Evolutionary conservation across 1,140 invertebrate genomes (phyloP).

Genomic region (Diabrotica virgifera): DNA sequence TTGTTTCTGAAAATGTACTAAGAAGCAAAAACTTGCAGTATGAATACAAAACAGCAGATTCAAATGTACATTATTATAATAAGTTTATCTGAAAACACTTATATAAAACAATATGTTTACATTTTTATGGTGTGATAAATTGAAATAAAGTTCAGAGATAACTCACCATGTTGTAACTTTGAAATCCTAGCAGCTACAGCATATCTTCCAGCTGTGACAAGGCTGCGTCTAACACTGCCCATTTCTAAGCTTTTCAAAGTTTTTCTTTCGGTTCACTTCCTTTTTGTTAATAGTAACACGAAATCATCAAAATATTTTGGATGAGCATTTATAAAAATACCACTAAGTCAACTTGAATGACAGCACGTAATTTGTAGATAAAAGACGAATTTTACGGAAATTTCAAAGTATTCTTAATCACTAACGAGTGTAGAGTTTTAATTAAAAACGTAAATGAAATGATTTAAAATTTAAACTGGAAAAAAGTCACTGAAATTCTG

Average conservation of each 20-base stretch:
- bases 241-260: slow-evolving; percentile 24
- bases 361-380: slow-evolving; percentile 22
- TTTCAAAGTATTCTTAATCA: background rate
- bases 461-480: background rate
- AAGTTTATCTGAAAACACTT: too few relatives aligned
- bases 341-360: slow-evolving; percentile 28
- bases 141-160: background rate
- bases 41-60: too few relatives aligned
- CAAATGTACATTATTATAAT: too few relatives aligned
- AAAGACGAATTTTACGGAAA: slow-evolving; percentile 10
- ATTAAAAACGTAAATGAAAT: slow-evolving; percentile 1
- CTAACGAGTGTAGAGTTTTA: background rate
- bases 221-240: slow-evolving; percentile 43
- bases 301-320: too few relatives aligned
- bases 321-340: slow-evolving; percentile 11
- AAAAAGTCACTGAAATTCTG: slow-evolving; percentile 18
- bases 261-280: background rate
- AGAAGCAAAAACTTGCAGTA: too few relatives aligned
- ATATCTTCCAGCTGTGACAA: slow-evolving; percentile 42
- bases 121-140: too few relatives aligned
- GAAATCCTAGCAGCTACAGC: slow-evolving; percentile 36
- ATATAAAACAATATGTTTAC: too few relatives aligned
- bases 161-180: slow-evolving; percentile 43
- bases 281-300: background rate
- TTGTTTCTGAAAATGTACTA: too few relatives aligned